Conservation (phyloP, 2,797 vertebrate species). For the Neopelma chrysocephalum region DNA sequence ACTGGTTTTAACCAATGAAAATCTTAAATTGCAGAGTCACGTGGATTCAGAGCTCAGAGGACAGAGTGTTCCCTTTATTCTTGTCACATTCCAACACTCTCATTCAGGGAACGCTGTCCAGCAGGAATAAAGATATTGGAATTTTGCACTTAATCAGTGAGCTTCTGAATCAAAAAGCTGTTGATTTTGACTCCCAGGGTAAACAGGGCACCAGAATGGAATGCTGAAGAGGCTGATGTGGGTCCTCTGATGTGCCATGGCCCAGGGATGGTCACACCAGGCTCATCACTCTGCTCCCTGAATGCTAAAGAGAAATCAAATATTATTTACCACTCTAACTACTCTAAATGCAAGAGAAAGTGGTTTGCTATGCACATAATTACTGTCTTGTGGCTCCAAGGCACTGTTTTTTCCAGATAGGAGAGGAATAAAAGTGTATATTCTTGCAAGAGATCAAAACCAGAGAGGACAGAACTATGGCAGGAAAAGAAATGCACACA, state of each 20-base stretch:
- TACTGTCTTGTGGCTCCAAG: neutral
- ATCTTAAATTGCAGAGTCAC: neutral
- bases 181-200: neutral
- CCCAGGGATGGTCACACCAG: rapidly evolving
- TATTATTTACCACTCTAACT: neutral
- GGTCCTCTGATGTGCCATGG: neutral
- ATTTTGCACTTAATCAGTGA: neutral
- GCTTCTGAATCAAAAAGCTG: neutral
- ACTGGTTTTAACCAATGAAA: slow-evolving; percentile 22
- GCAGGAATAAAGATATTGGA: neutral
- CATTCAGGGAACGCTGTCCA: neutral
- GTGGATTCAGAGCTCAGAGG: neutral
- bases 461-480: neutral
- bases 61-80: neutral
- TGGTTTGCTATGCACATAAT: neutral
- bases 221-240: neutral
- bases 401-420: neutral
- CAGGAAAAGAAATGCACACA: slow-evolving; percentile 1
- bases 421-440: neutral
- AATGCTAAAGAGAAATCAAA: neutral
- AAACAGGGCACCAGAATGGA: neutral
- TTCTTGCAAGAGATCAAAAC: slow-evolving; percentile 23
- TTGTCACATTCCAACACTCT: neutral
- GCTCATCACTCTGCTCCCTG: neutral
- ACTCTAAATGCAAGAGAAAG: neutral